phyloP scores from a whole-genome alignment of 2,888 invertebrate genomes.

The Coleophora flavipennella region DNA sequence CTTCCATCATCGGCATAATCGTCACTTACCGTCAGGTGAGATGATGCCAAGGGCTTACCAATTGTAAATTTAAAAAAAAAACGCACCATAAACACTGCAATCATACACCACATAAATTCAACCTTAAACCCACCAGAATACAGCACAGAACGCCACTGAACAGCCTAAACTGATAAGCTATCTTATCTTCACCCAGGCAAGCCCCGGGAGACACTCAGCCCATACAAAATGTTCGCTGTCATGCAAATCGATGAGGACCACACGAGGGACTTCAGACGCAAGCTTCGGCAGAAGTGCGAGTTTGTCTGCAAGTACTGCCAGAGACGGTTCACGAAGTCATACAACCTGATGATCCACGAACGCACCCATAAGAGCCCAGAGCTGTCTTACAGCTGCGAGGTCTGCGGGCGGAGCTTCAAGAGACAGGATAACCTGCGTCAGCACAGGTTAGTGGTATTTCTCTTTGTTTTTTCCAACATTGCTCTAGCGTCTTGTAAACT shows the following conservation, averaged over 20 bases:
- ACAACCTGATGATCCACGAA: constrained; percentile 99
- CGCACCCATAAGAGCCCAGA: constrained; percentile 97
- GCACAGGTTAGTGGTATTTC: constrained; percentile 82
- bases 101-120: too few species aligned
- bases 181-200: constrained; percentile 58
- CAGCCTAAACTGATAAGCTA: constrained; percentile 42
- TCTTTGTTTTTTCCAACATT: too few species aligned
- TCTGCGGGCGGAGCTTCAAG: constrained; percentile 98
- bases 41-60: too few species aligned
- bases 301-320: constrained; percentile 99
- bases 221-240: constrained; percentile 88
- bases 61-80: too few species aligned
- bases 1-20: too few species aligned
- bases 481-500: too few species aligned
- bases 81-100: too few species aligned
- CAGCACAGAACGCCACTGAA: neutral
- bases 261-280: constrained; percentile 88
- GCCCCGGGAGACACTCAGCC: constrained; percentile 55
- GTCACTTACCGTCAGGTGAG: too few species aligned
- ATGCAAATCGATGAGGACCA: constrained; percentile 92
- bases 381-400: constrained; percentile 96
- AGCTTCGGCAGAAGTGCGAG: constrained; percentile 95
- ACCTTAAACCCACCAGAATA: neutral
- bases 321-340: constrained; percentile 97
- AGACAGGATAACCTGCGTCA: constrained; percentile 96